Evolutionary conservation across 2,888 invertebrate genomes (phyloP).

Genomic region (Odontocerum albicorne): DNA sequence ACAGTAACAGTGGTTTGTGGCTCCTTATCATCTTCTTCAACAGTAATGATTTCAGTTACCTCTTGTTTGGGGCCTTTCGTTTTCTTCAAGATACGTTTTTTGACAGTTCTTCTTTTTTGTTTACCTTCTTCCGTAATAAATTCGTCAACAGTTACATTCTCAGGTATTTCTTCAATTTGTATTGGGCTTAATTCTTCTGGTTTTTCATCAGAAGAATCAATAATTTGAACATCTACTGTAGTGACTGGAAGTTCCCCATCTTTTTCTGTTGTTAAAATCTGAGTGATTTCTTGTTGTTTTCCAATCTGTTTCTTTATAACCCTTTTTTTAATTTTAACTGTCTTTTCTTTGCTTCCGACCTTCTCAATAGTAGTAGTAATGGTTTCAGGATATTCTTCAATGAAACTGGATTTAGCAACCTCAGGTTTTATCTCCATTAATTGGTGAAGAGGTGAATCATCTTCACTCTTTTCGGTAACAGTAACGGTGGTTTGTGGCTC

Average conservation of each 20-base stretch:
- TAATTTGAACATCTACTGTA: constrained; percentile 39
- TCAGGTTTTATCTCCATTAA: constrained; percentile 39
- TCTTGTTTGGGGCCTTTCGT: constrained; percentile 40
- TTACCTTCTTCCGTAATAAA: constrained; percentile 38
- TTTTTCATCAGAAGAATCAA: constrained; percentile 34
- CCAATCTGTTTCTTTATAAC: constrained; percentile 42
- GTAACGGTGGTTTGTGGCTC: constrained; percentile 19
- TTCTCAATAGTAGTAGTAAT: neutral
- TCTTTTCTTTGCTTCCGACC: constrained; percentile 34
- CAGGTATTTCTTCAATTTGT: constrained; percentile 44
- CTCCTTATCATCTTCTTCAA: constrained; percentile 32
- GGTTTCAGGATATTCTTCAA: constrained; percentile 12
- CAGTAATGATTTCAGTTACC: constrained; percentile 31
- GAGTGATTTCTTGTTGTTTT: constrained; percentile 41
- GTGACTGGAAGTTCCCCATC: constrained; percentile 45
- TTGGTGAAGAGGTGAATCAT: neutral
- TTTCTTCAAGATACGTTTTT: constrained; percentile 36
- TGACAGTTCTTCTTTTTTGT: constrained; percentile 41
- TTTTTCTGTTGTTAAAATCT: constrained; percentile 42
- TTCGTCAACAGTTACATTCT: constrained; percentile 46
- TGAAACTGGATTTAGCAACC: constrained; percentile 38
- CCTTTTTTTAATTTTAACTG: constrained; percentile 40
- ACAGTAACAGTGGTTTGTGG: constrained; percentile 39
- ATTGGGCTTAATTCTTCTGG: constrained; percentile 27
- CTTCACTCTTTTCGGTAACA: constrained; percentile 27